A percentile compares a stretch with the other conserved stretches of the same genome.
Conservation (phyloP, 2,797 vertebrate genomes). For the Phoebastria nigripes region DNA sequence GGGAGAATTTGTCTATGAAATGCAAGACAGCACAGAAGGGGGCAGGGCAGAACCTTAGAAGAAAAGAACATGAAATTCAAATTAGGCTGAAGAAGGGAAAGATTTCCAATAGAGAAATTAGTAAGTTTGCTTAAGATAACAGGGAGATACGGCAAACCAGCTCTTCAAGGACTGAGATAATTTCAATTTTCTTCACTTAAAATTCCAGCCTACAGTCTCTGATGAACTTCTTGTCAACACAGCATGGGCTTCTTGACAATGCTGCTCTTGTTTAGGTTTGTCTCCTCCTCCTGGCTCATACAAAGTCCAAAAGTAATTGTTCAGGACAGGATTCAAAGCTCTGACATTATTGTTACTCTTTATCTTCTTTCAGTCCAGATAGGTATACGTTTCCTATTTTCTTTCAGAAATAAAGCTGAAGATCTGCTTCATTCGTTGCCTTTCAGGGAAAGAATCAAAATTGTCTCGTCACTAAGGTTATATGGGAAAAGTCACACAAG, state of each 20-base stretch:
- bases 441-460: conserved; percentile 19
- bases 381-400: neutral
- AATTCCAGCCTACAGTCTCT: neutral
- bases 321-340: neutral
- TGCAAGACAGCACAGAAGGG: neutral
- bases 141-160: neutral
- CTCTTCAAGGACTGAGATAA: neutral
- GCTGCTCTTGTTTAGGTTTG: neutral
- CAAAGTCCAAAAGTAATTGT: neutral
- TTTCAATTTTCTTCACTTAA: conserved; percentile 10
- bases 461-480: neutral
- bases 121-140: neutral
- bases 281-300: neutral
- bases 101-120: neutral
- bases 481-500: neutral
- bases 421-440: neutral
- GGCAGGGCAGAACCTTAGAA: neutral
- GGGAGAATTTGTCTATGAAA: neutral
- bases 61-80: conserved; percentile 9
- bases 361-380: neutral
- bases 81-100: neutral
- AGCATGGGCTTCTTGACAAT: neutral
- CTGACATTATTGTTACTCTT: neutral
- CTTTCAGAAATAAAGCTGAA: conserved; percentile 10
- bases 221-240: neutral